These are phyloP conservation scores for Loripinus fragilis DNA, from an alignment of 2,888 invertebrate genomes.

Conservation along the genomic window DNA sequence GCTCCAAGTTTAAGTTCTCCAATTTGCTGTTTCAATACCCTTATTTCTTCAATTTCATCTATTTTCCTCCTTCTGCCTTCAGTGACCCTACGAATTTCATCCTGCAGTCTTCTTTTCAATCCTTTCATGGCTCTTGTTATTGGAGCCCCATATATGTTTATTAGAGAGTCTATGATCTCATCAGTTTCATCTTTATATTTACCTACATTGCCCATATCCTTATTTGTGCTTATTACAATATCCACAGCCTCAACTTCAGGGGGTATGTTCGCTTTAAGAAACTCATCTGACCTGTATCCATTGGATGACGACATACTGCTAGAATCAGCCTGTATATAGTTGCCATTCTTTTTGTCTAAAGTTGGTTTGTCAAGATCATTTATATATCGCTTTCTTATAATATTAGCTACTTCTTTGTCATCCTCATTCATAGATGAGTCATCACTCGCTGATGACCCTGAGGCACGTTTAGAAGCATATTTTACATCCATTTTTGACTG, in stretches of 20 bases:
- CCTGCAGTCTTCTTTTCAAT: slow-evolving; percentile 83
- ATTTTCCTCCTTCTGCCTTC: slow-evolving; percentile 81
- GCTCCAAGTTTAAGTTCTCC: slow-evolving; percentile 74
- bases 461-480: slow-evolving; percentile 44
- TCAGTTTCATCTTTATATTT: slow-evolving; percentile 76
- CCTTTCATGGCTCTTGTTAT: slow-evolving; percentile 82
- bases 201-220: slow-evolving; percentile 45
- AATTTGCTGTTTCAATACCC: slow-evolving; percentile 79
- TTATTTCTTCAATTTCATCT: slow-evolving; percentile 84
- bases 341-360: slow-evolving; percentile 66
- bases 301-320: slow-evolving; percentile 39
- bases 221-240: slow-evolving; percentile 27
- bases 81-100: slow-evolving; percentile 84
- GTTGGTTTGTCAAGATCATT: slow-evolving; percentile 69
- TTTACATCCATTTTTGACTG: slow-evolving; percentile 47
- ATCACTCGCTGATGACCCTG: slow-evolving; percentile 68
- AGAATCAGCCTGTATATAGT: slow-evolving; percentile 54
- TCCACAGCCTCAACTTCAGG: slow-evolving; percentile 43
- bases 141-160: slow-evolving; percentile 79
- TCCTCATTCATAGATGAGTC: slow-evolving; percentile 77
- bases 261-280: slow-evolving; percentile 66
- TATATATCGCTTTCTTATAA: slow-evolving; percentile 61
- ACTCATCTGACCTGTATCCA: slow-evolving; percentile 56
- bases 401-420: slow-evolving; percentile 75
- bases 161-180: slow-evolving; percentile 77